These are phyloP conservation scores for Tiphia femorata DNA, from an alignment of 2,888 invertebrate genomes.

Conservation along the genomic window DNA sequence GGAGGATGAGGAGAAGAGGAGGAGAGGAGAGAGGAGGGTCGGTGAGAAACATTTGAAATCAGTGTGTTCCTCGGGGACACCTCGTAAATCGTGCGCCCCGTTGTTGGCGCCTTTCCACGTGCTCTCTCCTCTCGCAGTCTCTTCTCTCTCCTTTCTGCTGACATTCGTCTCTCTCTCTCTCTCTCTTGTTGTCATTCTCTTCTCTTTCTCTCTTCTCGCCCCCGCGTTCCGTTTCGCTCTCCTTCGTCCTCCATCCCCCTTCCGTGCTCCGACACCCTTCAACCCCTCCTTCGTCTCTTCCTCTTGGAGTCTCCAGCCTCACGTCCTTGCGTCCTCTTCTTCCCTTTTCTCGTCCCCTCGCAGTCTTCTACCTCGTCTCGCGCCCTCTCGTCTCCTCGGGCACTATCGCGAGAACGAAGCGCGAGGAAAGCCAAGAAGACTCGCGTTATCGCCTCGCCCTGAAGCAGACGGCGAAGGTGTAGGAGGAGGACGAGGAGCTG, in stretches of 20 bases:
- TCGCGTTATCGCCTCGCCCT: slow-evolving; percentile 44
- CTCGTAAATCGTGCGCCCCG: slow-evolving; percentile 48
- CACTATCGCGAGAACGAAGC: slow-evolving; percentile 22
- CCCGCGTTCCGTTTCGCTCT: background rate
- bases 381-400: too few relatives aligned
- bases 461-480: slow-evolving; percentile 34
- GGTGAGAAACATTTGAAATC: slow-evolving; percentile 50
- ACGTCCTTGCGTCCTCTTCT: too few relatives aligned
- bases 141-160: background rate
- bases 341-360: too few relatives aligned
- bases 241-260: background rate
- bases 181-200: slow-evolving; percentile 6
- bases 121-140: background rate
- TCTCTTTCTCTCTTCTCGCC: background rate
- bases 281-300: too few relatives aligned
- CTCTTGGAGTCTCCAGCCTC: too few relatives aligned
- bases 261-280: too few relatives aligned
- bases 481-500: slow-evolving; percentile 3
- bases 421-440: slow-evolving; percentile 42
- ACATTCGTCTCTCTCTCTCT: background rate
- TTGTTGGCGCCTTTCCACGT: slow-evolving; percentile 47
- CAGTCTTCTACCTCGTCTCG: too few relatives aligned
- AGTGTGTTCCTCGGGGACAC: slow-evolving; percentile 48
- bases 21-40: slow-evolving; percentile 29
- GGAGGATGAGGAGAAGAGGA: slow-evolving; percentile 15